Evolutionary conservation across 2,113 vertebrate species (phyloP), one percentile per base, ranked within the genome.

Genomic region (Orthochromis malagaraziensis): DNA sequence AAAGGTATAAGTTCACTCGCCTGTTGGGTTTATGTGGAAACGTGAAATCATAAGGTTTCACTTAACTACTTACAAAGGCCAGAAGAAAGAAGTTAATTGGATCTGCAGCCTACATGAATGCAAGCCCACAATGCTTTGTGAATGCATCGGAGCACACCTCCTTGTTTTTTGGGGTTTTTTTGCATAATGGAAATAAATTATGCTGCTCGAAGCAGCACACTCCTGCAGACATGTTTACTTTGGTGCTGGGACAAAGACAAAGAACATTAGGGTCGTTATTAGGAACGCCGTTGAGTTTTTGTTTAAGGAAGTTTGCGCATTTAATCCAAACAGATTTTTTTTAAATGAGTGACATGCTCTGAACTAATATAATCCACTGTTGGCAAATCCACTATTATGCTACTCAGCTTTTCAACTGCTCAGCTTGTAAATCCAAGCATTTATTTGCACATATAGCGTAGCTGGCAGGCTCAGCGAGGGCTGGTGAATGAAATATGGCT

Each of bases 361-460:
- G 65, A 90, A 83, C 83, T 86, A 87, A 82, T 60, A 55, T 88
- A 90, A 93, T 91, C 90, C 83, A 79, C 16, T 21, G 82, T 63
- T 93, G 86, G 84, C 85, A 91, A 87, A 87, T 84, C 84, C 60
- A 31, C 84, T 57, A 58, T 83, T 77, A 38, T 84, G 45, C 84
- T 89, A 73, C 70, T 89, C 70, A 68, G 73, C 88, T 85, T 92
- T 92, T 89, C 83, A 88, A 53, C 65, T 82, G 80, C 89, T 86
- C 70, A 21, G 54, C 63, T 86, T 91, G 49, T 92, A 91, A 95
- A 95, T 93, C 84, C 21, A 35, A 89, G 81, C 65, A 83, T 94
- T 95, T 93, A 90, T 94, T 91, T 91, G 93, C 79, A 81, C 87
- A 83, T 87, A 86, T 89, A 90, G 83, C 60, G 26, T 51, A 83